Evolutionary conservation across 1,140 invertebrate species (phyloP).

Genomic region (Tetragonula clypearis): DNA sequence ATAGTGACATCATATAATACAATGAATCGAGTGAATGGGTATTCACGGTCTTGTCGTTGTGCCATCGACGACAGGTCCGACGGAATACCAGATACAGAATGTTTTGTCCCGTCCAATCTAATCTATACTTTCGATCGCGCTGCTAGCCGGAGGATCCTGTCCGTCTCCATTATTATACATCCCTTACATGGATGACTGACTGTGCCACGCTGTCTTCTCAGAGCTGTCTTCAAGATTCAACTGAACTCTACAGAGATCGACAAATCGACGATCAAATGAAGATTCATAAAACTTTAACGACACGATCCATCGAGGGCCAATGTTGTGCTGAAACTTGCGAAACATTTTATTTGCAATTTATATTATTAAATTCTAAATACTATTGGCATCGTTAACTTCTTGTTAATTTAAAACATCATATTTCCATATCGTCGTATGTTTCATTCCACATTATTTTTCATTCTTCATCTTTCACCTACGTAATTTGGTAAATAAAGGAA

Average conservation of each 20-base stretch:
- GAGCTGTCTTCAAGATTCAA: neutral
- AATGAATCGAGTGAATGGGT: neutral
- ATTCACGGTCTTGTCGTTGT: constrained; percentile 13
- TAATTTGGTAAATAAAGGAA: no score
- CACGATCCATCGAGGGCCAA: no score
- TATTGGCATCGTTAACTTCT: no score
- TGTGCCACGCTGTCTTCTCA: neutral
- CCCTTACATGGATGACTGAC: constrained; percentile 19
- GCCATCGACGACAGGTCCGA: constrained; percentile 58
- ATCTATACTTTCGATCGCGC: constrained; percentile 69
- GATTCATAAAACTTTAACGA: no score
- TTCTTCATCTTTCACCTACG: no score
- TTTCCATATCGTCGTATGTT: no score
- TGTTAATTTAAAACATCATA: no score
- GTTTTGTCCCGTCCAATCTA: constrained; percentile 68
- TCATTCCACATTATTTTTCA: no score
- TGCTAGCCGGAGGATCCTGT: constrained; percentile 24
- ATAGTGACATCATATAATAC: neutral
- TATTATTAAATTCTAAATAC: no score
- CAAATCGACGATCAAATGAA: neutral
- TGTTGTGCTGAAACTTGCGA: no score
- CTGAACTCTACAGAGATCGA: neutral
- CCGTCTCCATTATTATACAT: constrained; percentile 32
- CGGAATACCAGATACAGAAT: constrained; percentile 75
- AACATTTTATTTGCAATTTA: no score